Conservation (phyloP, 2,113 vertebrate genomes). For the Columba janthina region DNA sequence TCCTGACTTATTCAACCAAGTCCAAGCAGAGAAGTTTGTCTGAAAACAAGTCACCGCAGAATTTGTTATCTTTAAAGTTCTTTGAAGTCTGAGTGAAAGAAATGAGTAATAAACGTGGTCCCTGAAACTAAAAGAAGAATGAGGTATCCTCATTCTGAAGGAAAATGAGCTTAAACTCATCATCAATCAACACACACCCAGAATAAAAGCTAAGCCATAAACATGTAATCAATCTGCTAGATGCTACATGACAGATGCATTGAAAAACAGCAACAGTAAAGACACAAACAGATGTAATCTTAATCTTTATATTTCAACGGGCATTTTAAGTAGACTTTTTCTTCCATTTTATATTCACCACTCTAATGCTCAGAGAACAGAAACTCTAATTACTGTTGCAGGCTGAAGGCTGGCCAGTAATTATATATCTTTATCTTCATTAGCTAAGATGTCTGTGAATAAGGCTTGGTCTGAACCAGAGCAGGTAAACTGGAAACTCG, state of each 20-base stretch:
- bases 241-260: background rate
- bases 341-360: background rate
- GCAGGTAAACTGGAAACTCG: background rate
- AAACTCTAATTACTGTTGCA: slow-evolving; percentile 46
- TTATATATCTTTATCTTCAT: slow-evolving; percentile 23
- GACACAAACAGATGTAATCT: background rate
- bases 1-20: background rate
- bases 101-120: background rate
- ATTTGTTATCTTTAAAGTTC: background rate
- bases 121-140: background rate
- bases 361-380: background rate
- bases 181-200: background rate
- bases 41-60: background rate
- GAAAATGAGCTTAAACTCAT: slow-evolving; percentile 28
- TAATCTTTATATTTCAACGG: background rate
- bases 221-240: slow-evolving; percentile 22
- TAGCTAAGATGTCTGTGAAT: background rate
- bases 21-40: background rate
- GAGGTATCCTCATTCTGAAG: background rate
- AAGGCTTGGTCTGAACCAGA: background rate
- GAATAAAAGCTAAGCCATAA: background rate
- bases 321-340: background rate
- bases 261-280: slow-evolving; percentile 12
- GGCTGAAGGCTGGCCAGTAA: slow-evolving; percentile 39
- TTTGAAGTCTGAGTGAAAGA: slow-evolving; percentile 15